Evolutionary conservation across 2,113 vertebrate species (phyloP).

Genomic region (Excalfactoria chinensis): DNA sequence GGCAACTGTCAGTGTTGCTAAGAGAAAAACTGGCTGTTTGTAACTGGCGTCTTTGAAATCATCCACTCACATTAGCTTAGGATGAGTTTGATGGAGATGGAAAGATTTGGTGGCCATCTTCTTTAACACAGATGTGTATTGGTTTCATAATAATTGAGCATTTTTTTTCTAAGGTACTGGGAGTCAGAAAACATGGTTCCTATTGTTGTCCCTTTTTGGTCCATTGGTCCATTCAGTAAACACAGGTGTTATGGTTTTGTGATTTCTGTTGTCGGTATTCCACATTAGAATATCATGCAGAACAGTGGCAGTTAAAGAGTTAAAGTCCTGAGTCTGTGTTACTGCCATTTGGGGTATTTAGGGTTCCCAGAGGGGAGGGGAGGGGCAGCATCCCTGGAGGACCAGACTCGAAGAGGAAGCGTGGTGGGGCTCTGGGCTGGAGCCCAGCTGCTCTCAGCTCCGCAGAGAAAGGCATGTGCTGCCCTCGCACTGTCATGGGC

Average conservation of each 20-base stretch:
- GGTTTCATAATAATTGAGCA: background rate
- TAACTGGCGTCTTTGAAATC: constrained; percentile 14
- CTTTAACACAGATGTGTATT: background rate
- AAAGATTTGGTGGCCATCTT: background rate
- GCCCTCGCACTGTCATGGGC: too few relatives aligned
- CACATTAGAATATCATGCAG: too few relatives aligned
- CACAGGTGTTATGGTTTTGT: background rate
- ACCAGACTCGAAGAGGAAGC: too few relatives aligned
- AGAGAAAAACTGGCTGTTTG: background rate
- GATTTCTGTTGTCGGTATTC: too few relatives aligned
- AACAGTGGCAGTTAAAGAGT: too few relatives aligned
- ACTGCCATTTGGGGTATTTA: too few relatives aligned
- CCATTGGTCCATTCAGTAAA: background rate
- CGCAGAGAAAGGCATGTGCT: too few relatives aligned
- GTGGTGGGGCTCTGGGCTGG: too few relatives aligned
- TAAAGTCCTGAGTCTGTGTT: too few relatives aligned
- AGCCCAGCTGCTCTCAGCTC: too few relatives aligned
- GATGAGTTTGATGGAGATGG: background rate
- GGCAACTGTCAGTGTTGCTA: constrained; percentile 53
- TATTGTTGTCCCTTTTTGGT: background rate
- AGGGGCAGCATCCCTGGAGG: too few relatives aligned
- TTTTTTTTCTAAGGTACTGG: background rate
- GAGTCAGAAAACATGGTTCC: background rate
- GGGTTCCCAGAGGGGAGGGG: too few relatives aligned
- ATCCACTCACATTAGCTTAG: background rate